phyloP scores from a whole-genome alignment of 2,888 invertebrate genomes.

The Linnaemya tessellans region DNA sequence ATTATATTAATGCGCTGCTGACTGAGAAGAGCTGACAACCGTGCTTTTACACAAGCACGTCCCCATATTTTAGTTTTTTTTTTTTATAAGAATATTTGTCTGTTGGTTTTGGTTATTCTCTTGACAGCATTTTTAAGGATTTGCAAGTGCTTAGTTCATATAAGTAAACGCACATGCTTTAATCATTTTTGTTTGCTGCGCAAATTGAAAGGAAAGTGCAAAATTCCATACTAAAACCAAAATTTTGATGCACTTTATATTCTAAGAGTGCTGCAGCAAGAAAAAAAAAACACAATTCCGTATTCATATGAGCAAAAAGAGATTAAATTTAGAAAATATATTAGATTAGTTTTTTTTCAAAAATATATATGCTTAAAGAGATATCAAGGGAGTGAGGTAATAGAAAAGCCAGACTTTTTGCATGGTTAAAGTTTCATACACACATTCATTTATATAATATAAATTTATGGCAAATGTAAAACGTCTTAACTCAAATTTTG shows the following conservation, averaged over 20 bases:
- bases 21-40: not conserved
- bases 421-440: too few relatives aligned
- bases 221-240: constrained; percentile 44
- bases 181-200: constrained; percentile 60
- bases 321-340: constrained; percentile 65
- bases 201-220: constrained; percentile 61
- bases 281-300: too few relatives aligned
- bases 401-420: too few relatives aligned
- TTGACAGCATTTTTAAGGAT: constrained; percentile 81
- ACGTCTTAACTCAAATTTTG: too few relatives aligned
- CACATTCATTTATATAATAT: too few relatives aligned
- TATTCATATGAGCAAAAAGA: not conserved
- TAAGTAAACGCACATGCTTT: constrained; percentile 31
- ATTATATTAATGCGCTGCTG: not conserved
- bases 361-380: too few relatives aligned
- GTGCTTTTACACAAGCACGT: not conserved
- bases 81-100: not conserved
- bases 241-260: constrained; percentile 26
- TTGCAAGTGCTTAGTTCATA: constrained; percentile 80
- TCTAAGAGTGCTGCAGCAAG: not conserved
- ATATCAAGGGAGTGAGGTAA: too few relatives aligned
- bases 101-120: constrained; percentile 77
- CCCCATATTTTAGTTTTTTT: not conserved
- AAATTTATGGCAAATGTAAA: too few relatives aligned
- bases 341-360: too few relatives aligned